Percentiles rank a stretch among this genome's conserved stretches.
These are phyloP conservation scores for Tipula unca DNA, from an alignment of 2,888 invertebrate species.

Conservation along the genomic window DNA sequence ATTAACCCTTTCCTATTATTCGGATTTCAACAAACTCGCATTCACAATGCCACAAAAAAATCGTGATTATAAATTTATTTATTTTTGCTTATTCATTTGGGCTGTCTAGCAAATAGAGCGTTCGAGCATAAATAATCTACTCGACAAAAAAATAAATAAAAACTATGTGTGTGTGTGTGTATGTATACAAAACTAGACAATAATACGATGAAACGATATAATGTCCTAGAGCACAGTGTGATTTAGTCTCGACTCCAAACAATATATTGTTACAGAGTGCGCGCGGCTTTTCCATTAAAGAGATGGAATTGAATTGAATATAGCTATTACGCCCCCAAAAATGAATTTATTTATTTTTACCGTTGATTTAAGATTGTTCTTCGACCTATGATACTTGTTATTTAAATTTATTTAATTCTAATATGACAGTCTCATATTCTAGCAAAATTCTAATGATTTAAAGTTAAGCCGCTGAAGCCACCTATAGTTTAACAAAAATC, in stretches of 20 bases:
- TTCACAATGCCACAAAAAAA: background rate
- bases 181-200: background rate
- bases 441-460: too few species aligned
- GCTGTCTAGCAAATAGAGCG: background rate
- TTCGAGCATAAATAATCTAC: background rate
- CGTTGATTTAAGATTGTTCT: too few species aligned
- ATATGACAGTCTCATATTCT: too few species aligned
- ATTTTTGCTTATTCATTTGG: background rate
- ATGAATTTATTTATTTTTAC: too few species aligned
- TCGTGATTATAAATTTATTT: background rate
- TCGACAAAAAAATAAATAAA: background rate
- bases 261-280: background rate
- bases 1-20: background rate
- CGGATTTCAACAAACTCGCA: background rate
- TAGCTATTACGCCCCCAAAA: too few species aligned
- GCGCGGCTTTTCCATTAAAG: too few species aligned
- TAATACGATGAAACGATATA: background rate
- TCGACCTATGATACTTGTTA: too few species aligned
- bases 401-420: too few species aligned
- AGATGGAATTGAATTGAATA: too few species aligned
- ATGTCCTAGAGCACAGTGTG: background rate
- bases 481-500: too few species aligned
- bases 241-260: background rate
- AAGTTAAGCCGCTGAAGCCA: too few species aligned
- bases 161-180: background rate